Percentiles rank a stretch among this genome's conserved stretches.
These are phyloP conservation scores for Pseudochaenichthys georgianus DNA, from an alignment of 2,797 vertebrate genomes.

Conservation along the genomic window DNA sequence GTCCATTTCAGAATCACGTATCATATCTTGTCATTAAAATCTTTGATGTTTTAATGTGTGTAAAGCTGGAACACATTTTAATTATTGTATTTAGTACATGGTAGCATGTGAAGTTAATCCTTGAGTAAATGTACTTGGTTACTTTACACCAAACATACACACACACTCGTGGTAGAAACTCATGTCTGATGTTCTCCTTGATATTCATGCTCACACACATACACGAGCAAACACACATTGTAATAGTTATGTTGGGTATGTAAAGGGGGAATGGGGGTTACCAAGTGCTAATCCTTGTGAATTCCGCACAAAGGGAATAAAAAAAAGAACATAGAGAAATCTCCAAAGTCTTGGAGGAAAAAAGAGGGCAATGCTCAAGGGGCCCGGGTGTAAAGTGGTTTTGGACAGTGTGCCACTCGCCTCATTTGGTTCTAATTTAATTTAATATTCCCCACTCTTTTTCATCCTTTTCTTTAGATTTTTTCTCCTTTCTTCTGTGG, in stretches of 20 bases:
- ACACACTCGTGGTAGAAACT: conserved; percentile 24
- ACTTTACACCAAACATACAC: conserved; percentile 5
- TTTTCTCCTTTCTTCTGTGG: conserved; percentile 62
- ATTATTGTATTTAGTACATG: too few species aligned
- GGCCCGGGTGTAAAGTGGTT: conserved; percentile 72
- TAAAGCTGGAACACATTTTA: too few species aligned
- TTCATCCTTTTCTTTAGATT: conserved; percentile 42
- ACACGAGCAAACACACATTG: conserved; percentile 66
- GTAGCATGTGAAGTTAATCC: too few species aligned
- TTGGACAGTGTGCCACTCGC: conserved; percentile 68
- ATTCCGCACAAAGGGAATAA: conserved; percentile 60
- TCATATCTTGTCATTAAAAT: too few species aligned
- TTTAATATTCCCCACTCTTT: conserved; percentile 68
- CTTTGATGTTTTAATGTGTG: too few species aligned
- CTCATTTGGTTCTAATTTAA: conserved; percentile 80
- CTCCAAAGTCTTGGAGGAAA: conserved; percentile 73
- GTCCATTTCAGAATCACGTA: too few species aligned
- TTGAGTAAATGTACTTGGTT: too few species aligned
- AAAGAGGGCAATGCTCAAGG: conserved; percentile 63
- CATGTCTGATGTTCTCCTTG: conserved; percentile 50
- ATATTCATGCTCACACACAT: conserved; percentile 68
- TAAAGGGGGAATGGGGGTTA: conserved; percentile 53
- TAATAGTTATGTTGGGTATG: conserved; percentile 61
- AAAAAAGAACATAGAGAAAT: conserved; percentile 59
- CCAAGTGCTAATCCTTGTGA: conserved; percentile 69